Percentiles rank a stretch among this genome's conserved stretches.
Conservation (phyloP, 2,797 vertebrate genomes). For the Hipposideros larvatus region DNA sequence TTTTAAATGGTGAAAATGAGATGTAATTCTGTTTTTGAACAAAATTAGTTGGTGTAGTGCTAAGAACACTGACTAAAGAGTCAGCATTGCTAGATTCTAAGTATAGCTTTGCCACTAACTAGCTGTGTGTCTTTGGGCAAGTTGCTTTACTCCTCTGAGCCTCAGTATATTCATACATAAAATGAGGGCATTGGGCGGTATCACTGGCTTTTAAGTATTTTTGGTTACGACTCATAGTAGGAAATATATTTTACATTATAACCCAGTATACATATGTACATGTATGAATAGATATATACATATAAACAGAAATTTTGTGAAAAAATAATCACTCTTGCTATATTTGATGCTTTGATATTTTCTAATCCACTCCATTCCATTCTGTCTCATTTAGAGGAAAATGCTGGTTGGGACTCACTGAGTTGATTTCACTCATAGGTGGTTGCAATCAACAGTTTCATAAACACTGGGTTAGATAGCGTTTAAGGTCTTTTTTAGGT, state of each 20-base stretch:
- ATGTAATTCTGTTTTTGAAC: constrained; percentile 3
- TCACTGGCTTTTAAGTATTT: not conserved
- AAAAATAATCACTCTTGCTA: not conserved
- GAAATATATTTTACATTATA: not conserved
- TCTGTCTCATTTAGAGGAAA: constrained; percentile 37
- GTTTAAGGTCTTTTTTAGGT: constrained; percentile 10
- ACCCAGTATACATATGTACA: not conserved
- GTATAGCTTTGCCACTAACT: not conserved
- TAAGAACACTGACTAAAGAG: not conserved
- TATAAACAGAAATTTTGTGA: not conserved
- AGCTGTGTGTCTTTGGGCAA: not conserved
- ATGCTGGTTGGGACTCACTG: not conserved
- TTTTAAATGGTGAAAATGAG: not conserved
- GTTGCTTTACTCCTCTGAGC: not conserved
- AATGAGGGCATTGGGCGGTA: not conserved
- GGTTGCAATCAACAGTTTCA: not conserved
- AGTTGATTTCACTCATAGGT: constrained; percentile 19
- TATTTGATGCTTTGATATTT: not conserved
- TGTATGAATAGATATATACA: not conserved
- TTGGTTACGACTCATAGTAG: not conserved
- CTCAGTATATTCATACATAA: not conserved
- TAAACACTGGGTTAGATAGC: not conserved
- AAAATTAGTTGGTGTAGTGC: not conserved
- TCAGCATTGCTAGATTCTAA: not conserved
- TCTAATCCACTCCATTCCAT: not conserved